These are phyloP conservation scores for Protula sp. DNA, from an alignment of 2,888 invertebrate genomes.

Conservation along the genomic window DNA sequence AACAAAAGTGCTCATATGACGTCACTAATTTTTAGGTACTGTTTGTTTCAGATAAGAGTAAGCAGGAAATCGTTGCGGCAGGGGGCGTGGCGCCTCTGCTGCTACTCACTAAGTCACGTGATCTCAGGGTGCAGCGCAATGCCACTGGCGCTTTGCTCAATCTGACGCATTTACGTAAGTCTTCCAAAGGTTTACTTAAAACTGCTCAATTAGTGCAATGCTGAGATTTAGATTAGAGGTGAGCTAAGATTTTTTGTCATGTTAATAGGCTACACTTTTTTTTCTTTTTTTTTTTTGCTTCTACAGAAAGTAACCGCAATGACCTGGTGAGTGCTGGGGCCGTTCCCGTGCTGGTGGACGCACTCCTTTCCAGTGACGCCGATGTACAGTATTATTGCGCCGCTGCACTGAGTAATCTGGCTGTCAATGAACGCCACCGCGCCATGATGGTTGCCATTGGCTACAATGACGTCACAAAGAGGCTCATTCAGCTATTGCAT, in stretches of 20 bases:
- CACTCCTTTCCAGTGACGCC: conserved; percentile 29
- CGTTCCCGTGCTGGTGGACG: conserved; percentile 35
- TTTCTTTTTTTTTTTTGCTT: background rate
- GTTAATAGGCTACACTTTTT: no score
- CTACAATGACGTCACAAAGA: conserved; percentile 33
- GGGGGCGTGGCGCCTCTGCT: conserved; percentile 32
- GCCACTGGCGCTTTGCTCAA: conserved; percentile 41
- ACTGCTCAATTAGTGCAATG: no score
- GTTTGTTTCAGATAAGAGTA: conserved; percentile 24
- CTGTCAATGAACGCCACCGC: conserved; percentile 38
- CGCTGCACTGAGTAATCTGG: conserved; percentile 44
- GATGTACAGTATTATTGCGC: conserved; percentile 41
- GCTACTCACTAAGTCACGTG: conserved; percentile 30
- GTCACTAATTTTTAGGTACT: no score
- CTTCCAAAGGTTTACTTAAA: background rate
- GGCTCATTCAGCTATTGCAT: conserved; percentile 23
- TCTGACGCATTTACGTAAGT: conserved; percentile 39
- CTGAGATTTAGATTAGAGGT: no score
- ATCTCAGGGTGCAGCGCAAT: conserved; percentile 37
- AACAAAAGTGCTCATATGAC: no score
- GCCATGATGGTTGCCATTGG: conserved; percentile 44
- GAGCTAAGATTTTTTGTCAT: no score
- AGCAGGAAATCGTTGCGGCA: conserved; percentile 28
- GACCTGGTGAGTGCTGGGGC: conserved; percentile 37
- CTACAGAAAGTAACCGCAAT: conserved; percentile 33